Base-by-base conservation (phyloP, 1,140 invertebrate genomes). In the Nasonia vitripennis region DNA sequence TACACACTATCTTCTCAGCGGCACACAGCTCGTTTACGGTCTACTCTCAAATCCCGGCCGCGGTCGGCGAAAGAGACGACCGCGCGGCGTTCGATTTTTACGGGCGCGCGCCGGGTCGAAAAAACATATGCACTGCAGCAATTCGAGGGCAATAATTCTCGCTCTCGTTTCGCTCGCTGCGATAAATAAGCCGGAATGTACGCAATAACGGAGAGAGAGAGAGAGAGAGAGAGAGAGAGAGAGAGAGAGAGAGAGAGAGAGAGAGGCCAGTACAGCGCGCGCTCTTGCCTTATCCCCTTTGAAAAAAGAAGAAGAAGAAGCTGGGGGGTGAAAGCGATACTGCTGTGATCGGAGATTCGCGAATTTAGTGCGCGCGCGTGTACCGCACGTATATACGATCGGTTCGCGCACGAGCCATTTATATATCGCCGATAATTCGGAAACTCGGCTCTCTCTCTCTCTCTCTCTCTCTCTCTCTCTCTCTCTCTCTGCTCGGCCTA, bases 331-430 rank as follows among this genome's bases (percentile, higher is more conserved):
- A n/a, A 45, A 9, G 55, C 37, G 68, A 51, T 48, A 81, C 31
- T 45, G 34, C 34, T 62, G 9, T 37, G 48, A 10, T 41, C 73
- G 17, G 51, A 45, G 51, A 75, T 80, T 85, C n/a, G 68, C 48
- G 70, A 80, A 85, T 80, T 79, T 85, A 85, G 31, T 45, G 37
- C 48, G 6, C 48, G 20, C 51, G 51, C 83, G 78, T 85, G 83
- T 73, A 73, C 34, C 9, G 12, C 45, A 62, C 55, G 73, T 71
- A 27, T 10, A 17, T 2, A n/a, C 68, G 23, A 81, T 62, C 17
- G 55, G 17, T 62, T 5, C 51, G 10, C 48, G 6, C 20, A 17
- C 20, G 55, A 62, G 14, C 55, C 23, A 12, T 78, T 73, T 62
- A 41, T 79, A 78, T 62, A 62, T 83, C 4, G 20, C 9, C 31